Evolutionary conservation across 2,797 vertebrate genomes (phyloP).

Genomic region (Brachyrhaphis roseni): DNA sequence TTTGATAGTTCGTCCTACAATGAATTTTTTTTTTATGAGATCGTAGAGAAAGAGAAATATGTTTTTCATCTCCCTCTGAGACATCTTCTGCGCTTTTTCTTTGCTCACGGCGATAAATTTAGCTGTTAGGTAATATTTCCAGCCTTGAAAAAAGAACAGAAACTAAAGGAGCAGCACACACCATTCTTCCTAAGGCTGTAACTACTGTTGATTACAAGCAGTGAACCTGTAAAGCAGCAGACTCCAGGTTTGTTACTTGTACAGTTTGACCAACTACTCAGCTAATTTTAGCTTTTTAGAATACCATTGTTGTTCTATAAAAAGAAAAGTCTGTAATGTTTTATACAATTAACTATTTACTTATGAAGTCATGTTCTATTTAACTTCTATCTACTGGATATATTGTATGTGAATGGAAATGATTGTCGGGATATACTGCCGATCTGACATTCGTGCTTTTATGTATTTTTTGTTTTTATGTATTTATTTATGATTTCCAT

Average conservation of each 20-base stretch:
- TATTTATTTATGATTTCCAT: no score
- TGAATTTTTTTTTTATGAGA: background rate
- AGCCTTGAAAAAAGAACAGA: background rate
- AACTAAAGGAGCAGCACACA: background rate
- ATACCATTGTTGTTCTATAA: background rate
- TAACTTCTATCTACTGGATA: background rate
- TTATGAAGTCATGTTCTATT: background rate
- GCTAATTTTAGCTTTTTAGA: background rate
- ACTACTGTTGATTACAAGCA: background rate
- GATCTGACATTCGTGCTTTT: no score
- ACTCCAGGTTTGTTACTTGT: no score
- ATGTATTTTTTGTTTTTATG: no score
- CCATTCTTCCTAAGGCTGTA: background rate
- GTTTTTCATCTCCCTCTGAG: background rate
- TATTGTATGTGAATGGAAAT: no score
- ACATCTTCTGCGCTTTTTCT: background rate
- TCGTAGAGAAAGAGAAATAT: background rate
- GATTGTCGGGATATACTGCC: no score
- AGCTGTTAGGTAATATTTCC: background rate
- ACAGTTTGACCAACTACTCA: background rate
- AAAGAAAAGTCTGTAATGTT: background rate
- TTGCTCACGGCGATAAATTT: background rate
- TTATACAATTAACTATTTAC: background rate
- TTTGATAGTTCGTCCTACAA: background rate
- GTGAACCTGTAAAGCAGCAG: background rate